Evolutionary conservation across 2,797 vertebrate species (phyloP).

Genomic region (Chrysocyon brachyurus): DNA sequence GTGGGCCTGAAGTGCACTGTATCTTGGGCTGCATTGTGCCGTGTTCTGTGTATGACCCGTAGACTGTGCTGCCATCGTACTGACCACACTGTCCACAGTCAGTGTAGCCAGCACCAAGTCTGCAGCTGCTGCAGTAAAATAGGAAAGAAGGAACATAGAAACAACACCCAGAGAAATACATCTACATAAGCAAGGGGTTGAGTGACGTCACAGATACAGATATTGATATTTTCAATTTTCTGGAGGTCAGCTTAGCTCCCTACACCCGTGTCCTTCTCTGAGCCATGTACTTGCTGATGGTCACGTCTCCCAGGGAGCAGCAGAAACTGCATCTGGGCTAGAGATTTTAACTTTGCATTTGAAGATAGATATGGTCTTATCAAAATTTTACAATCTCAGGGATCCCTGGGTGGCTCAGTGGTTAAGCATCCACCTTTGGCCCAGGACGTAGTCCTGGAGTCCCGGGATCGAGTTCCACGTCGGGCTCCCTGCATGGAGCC

Average conservation of each 20-base stretch:
- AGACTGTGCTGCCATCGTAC: background rate
- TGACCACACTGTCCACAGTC: background rate
- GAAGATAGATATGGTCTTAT: constrained; percentile 31
- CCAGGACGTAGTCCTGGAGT: no score
- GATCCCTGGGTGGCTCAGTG: no score
- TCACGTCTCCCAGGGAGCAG: constrained; percentile 53
- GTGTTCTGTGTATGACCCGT: accelerated
- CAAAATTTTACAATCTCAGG: background rate
- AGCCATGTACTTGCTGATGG: background rate
- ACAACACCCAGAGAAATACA: background rate
- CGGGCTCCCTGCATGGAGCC: no score
- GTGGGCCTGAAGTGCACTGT: no score
- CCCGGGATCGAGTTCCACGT: no score
- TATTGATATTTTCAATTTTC: background rate
- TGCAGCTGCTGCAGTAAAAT: background rate
- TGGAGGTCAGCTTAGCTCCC: background rate
- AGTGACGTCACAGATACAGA: background rate
- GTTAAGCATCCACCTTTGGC: no score
- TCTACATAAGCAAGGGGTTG: background rate
- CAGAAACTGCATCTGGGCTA: constrained; percentile 39
- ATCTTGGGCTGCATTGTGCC: background rate
- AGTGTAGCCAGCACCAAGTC: background rate
- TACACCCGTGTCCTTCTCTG: background rate
- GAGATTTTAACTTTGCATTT: constrained; percentile 63
- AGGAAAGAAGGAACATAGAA: background rate